phyloP scores from a whole-genome alignment of 2,797 vertebrate genomes.

The Otus scops region DNA sequence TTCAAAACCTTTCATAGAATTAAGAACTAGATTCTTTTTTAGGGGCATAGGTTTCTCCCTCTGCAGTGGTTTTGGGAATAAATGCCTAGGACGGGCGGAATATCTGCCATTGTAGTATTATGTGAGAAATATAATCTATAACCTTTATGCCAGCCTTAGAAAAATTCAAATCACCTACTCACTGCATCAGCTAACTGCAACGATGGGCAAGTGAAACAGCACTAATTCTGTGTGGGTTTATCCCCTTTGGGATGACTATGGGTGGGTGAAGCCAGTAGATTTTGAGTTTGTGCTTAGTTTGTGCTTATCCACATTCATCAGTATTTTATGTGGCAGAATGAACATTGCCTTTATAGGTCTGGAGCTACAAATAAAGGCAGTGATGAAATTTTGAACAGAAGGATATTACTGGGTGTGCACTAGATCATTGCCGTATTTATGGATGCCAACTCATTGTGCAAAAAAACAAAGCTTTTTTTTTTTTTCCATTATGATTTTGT shows the following conservation, averaged over 20 bases:
- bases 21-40: too few relatives aligned
- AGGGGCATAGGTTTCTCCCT: not conserved
- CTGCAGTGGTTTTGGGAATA: not conserved
- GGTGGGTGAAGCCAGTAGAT: not conserved
- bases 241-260: not conserved
- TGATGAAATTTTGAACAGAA: not conserved
- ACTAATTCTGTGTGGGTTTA: not conserved
- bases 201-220: not conserved
- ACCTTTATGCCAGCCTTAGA: not conserved
- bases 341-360: not conserved
- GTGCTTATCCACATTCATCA: fast-evolving
- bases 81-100: not conserved
- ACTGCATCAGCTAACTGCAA: not conserved
- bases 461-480: not conserved
- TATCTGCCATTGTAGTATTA: not conserved
- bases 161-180: not conserved
- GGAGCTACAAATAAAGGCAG: not conserved
- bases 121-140: not conserved
- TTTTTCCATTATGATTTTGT: not conserved
- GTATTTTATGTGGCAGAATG: not conserved
- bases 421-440: not conserved
- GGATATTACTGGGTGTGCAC: not conserved
- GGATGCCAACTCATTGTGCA: not conserved
- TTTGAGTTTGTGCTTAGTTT: not conserved
- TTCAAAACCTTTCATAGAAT: not conserved